A percentile compares a stretch with the other conserved stretches of the same genome.
Conservation (phyloP, 2,888 invertebrate genomes). For the Teleogryllus oceanicus region DNA sequence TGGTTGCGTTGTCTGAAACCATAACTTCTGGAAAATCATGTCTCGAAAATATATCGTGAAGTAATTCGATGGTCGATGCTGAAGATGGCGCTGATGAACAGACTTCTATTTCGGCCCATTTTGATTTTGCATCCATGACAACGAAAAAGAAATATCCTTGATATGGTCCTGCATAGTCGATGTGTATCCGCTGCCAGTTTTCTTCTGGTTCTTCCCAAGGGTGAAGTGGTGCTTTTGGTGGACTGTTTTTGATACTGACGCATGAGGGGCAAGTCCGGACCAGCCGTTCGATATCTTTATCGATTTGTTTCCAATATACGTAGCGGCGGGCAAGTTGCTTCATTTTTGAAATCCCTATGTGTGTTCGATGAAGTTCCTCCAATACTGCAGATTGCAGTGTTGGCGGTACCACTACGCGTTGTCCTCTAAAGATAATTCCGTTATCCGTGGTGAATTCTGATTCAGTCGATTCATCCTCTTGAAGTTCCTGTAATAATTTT, state of each 20-base stretch:
- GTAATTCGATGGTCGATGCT: conserved; percentile 36
- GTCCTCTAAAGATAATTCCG: background rate
- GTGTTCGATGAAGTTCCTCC: conserved; percentile 40
- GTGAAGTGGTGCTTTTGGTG: conserved; percentile 39
- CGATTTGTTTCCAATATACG: conserved; percentile 41
- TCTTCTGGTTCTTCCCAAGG: conserved; percentile 39
- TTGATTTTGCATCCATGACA: conserved; percentile 40
- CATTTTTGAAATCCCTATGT: conserved; percentile 41
- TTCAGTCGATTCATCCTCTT: background rate
- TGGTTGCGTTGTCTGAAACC: conserved; percentile 41
- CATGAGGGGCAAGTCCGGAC: conserved; percentile 39
- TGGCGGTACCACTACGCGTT: conserved; percentile 33
- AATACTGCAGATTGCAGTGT: conserved; percentile 35
- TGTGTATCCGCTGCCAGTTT: conserved; percentile 38
- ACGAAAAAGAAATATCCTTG: conserved; percentile 37
- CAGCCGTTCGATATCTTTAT: conserved; percentile 40
- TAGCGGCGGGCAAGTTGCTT: conserved; percentile 35
- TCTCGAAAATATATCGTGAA: conserved; percentile 38
- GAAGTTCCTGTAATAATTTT: background rate
- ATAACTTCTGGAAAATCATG: too few species aligned
- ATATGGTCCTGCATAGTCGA: conserved; percentile 35
- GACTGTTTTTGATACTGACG: conserved; percentile 38
- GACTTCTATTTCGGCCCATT: conserved; percentile 40
- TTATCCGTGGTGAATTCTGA: background rate
- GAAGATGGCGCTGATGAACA: conserved; percentile 36